A percentile compares a stretch with the other conserved stretches of the same genome.
Conservation (phyloP, 2,888 invertebrate genomes). For the Diarsia rubi region DNA sequence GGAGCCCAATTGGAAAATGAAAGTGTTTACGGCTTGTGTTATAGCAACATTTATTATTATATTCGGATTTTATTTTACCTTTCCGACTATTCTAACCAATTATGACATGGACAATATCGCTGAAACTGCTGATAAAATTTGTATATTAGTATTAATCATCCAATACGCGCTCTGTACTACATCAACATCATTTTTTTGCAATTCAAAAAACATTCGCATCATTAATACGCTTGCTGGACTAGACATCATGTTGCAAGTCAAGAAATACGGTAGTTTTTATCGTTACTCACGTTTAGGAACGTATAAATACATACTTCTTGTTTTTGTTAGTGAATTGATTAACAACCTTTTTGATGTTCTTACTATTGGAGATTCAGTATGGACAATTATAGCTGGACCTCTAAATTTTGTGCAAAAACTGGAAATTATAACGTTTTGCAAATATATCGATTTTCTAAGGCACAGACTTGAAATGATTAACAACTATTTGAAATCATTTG, state of each 20-base stretch:
- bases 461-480: slow-evolving; percentile 69
- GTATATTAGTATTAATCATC: slow-evolving; percentile 8
- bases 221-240: slow-evolving; percentile 17
- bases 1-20: slow-evolving; percentile 20
- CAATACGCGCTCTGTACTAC: slow-evolving; percentile 19
- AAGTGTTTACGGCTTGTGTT: slow-evolving; percentile 15
- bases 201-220: slow-evolving; percentile 12
- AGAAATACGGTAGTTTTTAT: slow-evolving; percentile 14
- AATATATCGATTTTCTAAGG: slow-evolving; percentile 25
- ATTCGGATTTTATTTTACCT: slow-evolving; percentile 15
- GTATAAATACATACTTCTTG: slow-evolving; percentile 13
- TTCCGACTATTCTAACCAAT: neutral
- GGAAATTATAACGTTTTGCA: slow-evolving; percentile 19
- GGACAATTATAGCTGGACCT: slow-evolving; percentile 8
- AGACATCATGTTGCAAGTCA: slow-evolving; percentile 24
- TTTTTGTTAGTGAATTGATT: slow-evolving; percentile 15
- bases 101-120: neutral
- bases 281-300: slow-evolving; percentile 12
- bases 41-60: slow-evolving; percentile 13
- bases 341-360: slow-evolving; percentile 23
- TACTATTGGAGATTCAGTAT: neutral
- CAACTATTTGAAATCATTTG: slow-evolving; percentile 71
- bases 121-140: slow-evolving; percentile 12
- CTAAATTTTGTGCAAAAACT: slow-evolving; percentile 35
- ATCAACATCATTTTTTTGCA: slow-evolving; percentile 8